A percentile compares a stretch with the other conserved stretches of the same genome.
phyloP scores from a whole-genome alignment of 2,797 vertebrate species.

The Vultur gryphus region DNA sequence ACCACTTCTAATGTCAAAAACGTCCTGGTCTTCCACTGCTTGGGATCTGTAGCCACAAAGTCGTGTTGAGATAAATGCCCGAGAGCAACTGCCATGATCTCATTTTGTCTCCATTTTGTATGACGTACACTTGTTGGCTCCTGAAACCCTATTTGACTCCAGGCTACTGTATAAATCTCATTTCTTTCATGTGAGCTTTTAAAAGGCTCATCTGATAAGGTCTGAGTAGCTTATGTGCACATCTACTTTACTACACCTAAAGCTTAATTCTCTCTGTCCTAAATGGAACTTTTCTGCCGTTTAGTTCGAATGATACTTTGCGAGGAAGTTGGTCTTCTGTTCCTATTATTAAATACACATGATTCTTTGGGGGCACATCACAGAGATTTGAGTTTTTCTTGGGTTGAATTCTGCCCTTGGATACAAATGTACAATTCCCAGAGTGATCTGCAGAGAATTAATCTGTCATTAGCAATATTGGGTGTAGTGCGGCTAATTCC shows the following conservation, averaged over 20 bases:
- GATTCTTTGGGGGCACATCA: conserved; percentile 47
- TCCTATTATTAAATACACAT: neutral
- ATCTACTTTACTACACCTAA: neutral
- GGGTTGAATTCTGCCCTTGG: conserved; percentile 32
- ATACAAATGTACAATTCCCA: conserved; percentile 28
- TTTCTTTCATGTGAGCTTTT: conserved; percentile 7
- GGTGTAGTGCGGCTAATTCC: conserved; percentile 48
- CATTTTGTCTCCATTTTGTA: neutral
- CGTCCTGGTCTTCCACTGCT: neutral
- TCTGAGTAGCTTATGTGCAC: neutral
- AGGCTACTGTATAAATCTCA: neutral
- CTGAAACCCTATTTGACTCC: neutral
- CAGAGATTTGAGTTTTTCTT: conserved; percentile 27
- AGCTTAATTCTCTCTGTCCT: neutral
- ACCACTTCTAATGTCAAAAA: neutral
- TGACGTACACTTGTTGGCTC: conserved; percentile 31
- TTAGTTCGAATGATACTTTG: neutral
- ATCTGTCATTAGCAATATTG: conserved; percentile 62
- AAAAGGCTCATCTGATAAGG: conserved; percentile 32
- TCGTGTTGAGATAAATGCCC: conserved; percentile 36
- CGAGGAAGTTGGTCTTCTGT: neutral
- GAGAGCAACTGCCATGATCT: conserved; percentile 36
- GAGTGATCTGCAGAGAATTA: conserved; percentile 58
- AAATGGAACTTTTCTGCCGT: neutral
- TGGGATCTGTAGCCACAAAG: neutral